A percentile compares a stretch with the other conserved stretches of the same genome.
Evolutionary conservation across 2,113 vertebrate genomes (phyloP).

Genomic region (Toxostoma redivivum): DNA sequence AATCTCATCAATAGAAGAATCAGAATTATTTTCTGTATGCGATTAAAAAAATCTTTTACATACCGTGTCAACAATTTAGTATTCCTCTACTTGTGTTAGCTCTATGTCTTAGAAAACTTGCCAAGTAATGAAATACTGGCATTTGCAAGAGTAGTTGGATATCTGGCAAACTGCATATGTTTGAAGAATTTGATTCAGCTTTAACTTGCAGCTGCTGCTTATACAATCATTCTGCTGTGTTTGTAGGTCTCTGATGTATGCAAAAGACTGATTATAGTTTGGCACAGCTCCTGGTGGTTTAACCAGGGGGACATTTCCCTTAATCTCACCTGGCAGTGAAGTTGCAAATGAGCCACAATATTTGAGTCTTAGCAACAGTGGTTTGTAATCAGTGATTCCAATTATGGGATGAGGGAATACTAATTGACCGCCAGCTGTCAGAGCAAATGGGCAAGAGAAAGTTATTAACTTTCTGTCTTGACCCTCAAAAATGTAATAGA

Average conservation of each 20-base stretch:
- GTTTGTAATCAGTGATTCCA: slow-evolving; percentile 45
- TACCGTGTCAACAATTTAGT: neutral
- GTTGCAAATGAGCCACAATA: slow-evolving; percentile 31
- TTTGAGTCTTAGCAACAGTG: slow-evolving; percentile 37
- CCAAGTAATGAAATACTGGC: neutral
- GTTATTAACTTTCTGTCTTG: slow-evolving; percentile 39
- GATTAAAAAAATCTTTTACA: neutral
- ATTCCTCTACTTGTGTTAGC: neutral
- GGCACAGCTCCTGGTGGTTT: slow-evolving; percentile 28
- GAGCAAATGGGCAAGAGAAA: slow-evolving; percentile 47
- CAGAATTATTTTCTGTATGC: neutral
- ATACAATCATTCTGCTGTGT: slow-evolving; percentile 22
- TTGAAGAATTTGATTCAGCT: slow-evolving; percentile 46
- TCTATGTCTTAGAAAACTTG: neutral
- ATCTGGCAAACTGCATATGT: slow-evolving; percentile 35
- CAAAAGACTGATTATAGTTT: slow-evolving; percentile 48
- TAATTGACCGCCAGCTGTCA: slow-evolving; percentile 59
- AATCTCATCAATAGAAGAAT: neutral
- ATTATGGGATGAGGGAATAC: slow-evolving; percentile 27
- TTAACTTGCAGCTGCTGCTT: slow-evolving; percentile 54
- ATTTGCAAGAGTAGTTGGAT: slow-evolving; percentile 15
- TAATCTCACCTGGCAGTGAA: slow-evolving; percentile 59
- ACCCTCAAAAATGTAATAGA: slow-evolving; percentile 21
- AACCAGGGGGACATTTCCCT: slow-evolving; percentile 38
- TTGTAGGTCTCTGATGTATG: slow-evolving; percentile 47